Evolutionary conservation across 1,140 invertebrate species (phyloP), one percentile per base, ranked within the genome.

Genomic region (Anadara kagoshimensis): DNA sequence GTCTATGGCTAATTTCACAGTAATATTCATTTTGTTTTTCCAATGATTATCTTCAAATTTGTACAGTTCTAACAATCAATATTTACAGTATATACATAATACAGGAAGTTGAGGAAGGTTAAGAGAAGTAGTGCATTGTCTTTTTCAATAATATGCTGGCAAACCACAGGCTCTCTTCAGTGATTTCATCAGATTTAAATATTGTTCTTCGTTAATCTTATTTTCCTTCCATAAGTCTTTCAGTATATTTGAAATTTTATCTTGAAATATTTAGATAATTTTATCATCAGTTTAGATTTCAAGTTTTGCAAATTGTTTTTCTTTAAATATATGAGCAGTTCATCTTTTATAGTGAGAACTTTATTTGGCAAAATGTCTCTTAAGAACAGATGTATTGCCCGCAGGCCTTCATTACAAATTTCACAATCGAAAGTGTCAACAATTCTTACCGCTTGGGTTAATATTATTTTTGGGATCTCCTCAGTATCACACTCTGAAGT

Each of bases 261-360:
- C 12, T 54, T 54, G 24, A 54, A 18, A 54, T 54, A 54, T 54
- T 54, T 22, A 54, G 53, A 18, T 20, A 54, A 54, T 54, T 54
- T 54, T 20, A 11, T 20, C 14, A 20, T 54, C 11, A 54, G 53
- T n/a, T 54, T 20, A 3, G 12, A 20, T 54, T 20, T 20, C 53
- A 12, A 54, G n/a, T 54, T 54, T 54, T 54, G n/a, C n/a, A n/a
- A n/a, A n/a, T n/a, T n/a, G n/a, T n/a, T n/a, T n/a, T n/a, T n/a
- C n/a, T n/a, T n/a, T 54, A 54, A 54, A 54, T 54, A 54, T 20
- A 54, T 22, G 18, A 54, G 53, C 14, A 54, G 20, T 54, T 20
- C 14, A 54, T 54, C 53, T 54, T 54, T 54, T 54, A 54, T n/a
- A 54, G n/a, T 54, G 14, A 54, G n/a, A 54, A 54, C 16, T 54